Evolutionary conservation across 2,113 vertebrate species (phyloP).

Genomic region (Oophaga pumilio): DNA sequence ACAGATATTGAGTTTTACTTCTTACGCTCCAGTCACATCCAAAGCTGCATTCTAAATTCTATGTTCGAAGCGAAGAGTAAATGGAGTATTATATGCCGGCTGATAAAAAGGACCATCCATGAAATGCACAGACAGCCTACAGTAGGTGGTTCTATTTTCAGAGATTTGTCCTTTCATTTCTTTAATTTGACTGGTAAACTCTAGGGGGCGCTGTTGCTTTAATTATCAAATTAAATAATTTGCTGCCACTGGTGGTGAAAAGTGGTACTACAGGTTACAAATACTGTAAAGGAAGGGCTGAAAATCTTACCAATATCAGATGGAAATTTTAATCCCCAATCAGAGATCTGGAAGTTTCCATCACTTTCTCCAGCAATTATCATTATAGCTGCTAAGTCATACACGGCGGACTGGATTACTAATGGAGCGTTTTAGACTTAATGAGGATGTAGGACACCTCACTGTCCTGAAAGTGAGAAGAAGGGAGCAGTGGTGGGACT

Average conservation of each 20-base stretch:
- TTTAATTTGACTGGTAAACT: too few relatives aligned
- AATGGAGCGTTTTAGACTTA: not conserved
- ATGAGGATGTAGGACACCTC: slow-evolving; percentile 13
- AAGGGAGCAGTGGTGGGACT: not conserved
- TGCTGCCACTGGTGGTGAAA: not conserved
- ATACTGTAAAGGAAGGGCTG: not conserved
- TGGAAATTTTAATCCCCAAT: not conserved
- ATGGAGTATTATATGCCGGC: too few relatives aligned
- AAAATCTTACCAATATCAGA: not conserved
- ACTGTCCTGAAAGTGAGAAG: not conserved
- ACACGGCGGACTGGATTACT: not conserved
- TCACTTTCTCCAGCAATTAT: not conserved
- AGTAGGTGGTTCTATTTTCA: too few relatives aligned
- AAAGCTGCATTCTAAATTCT: not conserved
- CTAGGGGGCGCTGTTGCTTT: not conserved
- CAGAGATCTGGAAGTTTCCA: not conserved
- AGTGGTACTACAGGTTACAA: not conserved
- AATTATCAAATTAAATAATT: not conserved
- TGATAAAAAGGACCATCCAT: too few relatives aligned
- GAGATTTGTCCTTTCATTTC: too few relatives aligned
- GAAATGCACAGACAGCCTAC: too few relatives aligned
- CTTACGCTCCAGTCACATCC: not conserved
- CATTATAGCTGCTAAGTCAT: not conserved
- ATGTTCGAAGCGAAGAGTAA: too few relatives aligned
- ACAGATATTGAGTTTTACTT: not conserved